A percentile compares a stretch with the other conserved stretches of the same genome.
phyloP scores from a whole-genome alignment of 1,140 invertebrate species.

The Pinna nobilis region DNA sequence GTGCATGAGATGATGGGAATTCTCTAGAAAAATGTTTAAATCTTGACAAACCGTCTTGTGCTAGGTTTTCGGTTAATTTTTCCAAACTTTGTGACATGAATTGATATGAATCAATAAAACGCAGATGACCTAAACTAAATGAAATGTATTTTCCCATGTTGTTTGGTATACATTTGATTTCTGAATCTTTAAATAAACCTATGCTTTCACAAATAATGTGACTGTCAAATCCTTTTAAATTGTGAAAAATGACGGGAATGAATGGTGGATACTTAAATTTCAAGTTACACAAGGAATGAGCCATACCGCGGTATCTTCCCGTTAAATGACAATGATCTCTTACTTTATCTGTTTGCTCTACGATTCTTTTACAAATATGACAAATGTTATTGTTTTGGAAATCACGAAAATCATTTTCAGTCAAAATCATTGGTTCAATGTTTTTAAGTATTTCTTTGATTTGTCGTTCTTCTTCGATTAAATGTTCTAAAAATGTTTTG shows the following conservation, averaged over 20 bases:
- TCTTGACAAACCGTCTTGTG: background rate
- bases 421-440: conserved; percentile 7
- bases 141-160: conserved; percentile 29
- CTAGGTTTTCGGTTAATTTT: conserved; percentile 54
- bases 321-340: conserved; percentile 28
- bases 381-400: conserved; percentile 9
- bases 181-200: conserved; percentile 23
- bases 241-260: conserved; percentile 33
- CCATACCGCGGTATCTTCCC: conserved; percentile 26
- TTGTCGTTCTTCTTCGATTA: conserved; percentile 12
- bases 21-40: conserved; percentile 8
- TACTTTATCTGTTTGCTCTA: no score
- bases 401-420: background rate
- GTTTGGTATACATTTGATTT: conserved; percentile 25
- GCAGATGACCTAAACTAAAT: conserved; percentile 1
- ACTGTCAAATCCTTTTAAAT: conserved; percentile 15
- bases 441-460: conserved; percentile 10
- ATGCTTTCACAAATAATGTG: conserved; percentile 8
- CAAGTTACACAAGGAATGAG: conserved; percentile 12
- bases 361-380: conserved; percentile 7
- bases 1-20: conserved; percentile 15
- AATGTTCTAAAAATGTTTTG: conserved; percentile 1
- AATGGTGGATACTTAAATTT: conserved; percentile 10
- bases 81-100: conserved; percentile 17
- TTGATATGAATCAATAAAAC: conserved; percentile 26